Evolutionary conservation across 2,113 vertebrate genomes (phyloP).

Genomic region (Anas platyrhynchos): DNA sequence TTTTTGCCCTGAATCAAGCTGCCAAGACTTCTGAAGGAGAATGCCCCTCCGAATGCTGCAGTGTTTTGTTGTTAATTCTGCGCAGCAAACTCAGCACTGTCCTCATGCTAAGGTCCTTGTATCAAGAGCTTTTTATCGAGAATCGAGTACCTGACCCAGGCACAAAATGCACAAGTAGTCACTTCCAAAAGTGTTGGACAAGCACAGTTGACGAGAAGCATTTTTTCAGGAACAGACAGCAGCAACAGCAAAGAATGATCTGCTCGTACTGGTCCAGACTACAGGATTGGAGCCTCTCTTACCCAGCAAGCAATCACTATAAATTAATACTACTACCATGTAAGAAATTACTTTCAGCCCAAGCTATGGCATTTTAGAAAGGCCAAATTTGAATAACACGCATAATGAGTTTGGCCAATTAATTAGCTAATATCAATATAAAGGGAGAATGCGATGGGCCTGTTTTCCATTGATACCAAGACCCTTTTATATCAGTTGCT

Average conservation of each 20-base stretch:
- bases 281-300: not conserved
- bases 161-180: not conserved
- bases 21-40: conserved; percentile 32
- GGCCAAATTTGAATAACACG: not conserved
- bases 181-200: not conserved
- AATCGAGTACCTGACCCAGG: not conserved
- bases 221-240: not conserved
- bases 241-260: not conserved
- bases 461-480: not conserved
- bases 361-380: conserved; percentile 35
- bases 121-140: not conserved
- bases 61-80: not conserved
- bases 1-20: conserved; percentile 15
- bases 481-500: not conserved
- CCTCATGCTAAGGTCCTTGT: not conserved
- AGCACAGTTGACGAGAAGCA: not conserved
- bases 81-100: not conserved
- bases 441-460: not conserved
- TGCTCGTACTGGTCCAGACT: not conserved
- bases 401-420: not conserved
- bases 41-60: conserved; percentile 19
- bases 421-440: not conserved
- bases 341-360: conserved; percentile 2
- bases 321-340: not conserved
- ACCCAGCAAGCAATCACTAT: not conserved